Evolutionary conservation across 1,140 invertebrate genomes (phyloP).

Genomic region (Lineus longissimus): DNA sequence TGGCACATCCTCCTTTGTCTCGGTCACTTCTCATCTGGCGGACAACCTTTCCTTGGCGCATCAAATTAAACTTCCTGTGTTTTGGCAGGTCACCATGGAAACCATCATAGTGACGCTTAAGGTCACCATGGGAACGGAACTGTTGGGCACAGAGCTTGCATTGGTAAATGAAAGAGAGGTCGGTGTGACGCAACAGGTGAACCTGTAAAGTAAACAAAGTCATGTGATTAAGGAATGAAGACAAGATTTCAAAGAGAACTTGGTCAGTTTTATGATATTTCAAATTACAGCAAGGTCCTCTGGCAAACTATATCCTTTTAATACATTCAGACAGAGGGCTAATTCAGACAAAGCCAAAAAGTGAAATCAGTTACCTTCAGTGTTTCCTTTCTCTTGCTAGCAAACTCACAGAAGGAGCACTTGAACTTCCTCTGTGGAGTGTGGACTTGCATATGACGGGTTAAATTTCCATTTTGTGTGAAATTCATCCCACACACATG

Average conservation of each 20-base stretch:
- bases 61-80: neutral
- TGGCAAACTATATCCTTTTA: too few species aligned
- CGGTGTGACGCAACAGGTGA: neutral
- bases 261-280: too few species aligned
- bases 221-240: too few species aligned
- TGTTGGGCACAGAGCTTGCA: neutral
- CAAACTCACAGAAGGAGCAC: constrained; percentile 5
- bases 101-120: neutral
- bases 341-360: too few species aligned
- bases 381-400: constrained; percentile 2
- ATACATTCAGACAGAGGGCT: too few species aligned
- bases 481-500: constrained; percentile 75
- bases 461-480: constrained; percentile 85
- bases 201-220: neutral
- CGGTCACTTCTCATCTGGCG: too few species aligned
- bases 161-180: neutral
- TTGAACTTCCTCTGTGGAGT: constrained; percentile 2
- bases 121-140: neutral
- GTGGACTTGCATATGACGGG: constrained; percentile 75
- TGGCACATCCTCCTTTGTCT: too few species aligned
- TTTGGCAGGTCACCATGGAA: neutral
- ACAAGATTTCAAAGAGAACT: too few species aligned
- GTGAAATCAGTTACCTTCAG: neutral
- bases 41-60: neutral
- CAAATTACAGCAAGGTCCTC: too few species aligned